phyloP scores from a whole-genome alignment of 2,113 vertebrate species.

The Oryzias celebensis region DNA sequence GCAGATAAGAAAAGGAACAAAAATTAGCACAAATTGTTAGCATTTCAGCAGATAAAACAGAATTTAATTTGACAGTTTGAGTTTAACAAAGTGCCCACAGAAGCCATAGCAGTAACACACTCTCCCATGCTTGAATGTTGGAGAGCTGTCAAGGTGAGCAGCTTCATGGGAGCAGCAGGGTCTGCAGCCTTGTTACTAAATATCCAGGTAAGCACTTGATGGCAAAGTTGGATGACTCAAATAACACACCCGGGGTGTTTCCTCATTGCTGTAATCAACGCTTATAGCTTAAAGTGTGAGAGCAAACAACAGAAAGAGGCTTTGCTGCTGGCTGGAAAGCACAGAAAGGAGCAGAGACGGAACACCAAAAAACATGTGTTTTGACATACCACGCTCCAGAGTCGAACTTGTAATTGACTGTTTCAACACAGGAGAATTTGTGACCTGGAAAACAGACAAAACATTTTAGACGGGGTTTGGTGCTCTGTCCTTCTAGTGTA shows the following conservation, averaged over 20 bases:
- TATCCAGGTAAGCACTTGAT: conserved; percentile 68
- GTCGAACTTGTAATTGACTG: conserved; percentile 92
- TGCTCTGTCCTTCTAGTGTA: neutral
- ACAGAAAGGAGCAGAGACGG: conserved; percentile 1
- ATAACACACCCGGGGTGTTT: conserved; percentile 58
- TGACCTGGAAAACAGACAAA: conserved; percentile 75
- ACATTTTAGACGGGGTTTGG: neutral
- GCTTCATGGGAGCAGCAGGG: conserved; percentile 44
- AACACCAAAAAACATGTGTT: neutral
- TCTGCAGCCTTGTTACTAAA: conserved; percentile 55
- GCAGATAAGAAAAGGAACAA: neutral
- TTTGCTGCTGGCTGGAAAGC: conserved; percentile 22
- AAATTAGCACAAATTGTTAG: neutral
- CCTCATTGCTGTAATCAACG: conserved; percentile 67
- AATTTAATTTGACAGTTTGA: neutral
- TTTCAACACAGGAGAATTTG: conserved; percentile 83
- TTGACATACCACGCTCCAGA: conserved; percentile 90
- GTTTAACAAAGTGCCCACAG: conserved; percentile 20
- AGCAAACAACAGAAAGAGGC: conserved; percentile 25
- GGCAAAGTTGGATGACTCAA: conserved; percentile 70
- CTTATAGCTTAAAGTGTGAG: conserved; percentile 32
- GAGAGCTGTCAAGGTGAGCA: conserved; percentile 49
- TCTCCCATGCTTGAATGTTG: conserved; percentile 58
- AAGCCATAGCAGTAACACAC: conserved; percentile 29
- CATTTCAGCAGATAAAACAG: neutral